phyloP scores from a whole-genome alignment of 2,113 vertebrate genomes.

The Struthidea cinerea region DNA sequence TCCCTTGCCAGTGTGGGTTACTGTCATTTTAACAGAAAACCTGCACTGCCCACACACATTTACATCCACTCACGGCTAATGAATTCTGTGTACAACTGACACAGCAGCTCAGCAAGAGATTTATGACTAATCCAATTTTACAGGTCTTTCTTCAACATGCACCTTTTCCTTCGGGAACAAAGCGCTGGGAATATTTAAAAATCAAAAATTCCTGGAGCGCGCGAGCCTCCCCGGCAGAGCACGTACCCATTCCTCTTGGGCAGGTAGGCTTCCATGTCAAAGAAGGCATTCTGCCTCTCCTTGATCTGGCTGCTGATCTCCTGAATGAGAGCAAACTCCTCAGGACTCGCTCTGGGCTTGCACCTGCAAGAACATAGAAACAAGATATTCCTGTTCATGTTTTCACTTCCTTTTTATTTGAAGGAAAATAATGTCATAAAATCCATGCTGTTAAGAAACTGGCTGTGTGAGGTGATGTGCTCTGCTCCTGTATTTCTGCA shows the following conservation, averaged over 20 bases:
- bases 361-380: slow-evolving; percentile 69
- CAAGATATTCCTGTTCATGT: neutral
- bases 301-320: slow-evolving; percentile 86
- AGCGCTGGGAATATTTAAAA: accelerated
- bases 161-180: neutral
- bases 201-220: neutral
- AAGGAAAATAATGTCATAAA: neutral
- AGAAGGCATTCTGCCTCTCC: slow-evolving; percentile 90
- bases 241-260: slow-evolving; percentile 96
- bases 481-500: neutral
- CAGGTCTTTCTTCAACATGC: neutral
- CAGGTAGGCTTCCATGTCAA: slow-evolving; percentile 97
- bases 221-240: accelerated
- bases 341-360: slow-evolving; percentile 67
- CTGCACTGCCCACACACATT: neutral
- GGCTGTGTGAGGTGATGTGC: neutral
- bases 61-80: neutral
- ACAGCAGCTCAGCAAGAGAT: slow-evolving; percentile 30
- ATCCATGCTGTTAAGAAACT: neutral
- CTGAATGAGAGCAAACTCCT: slow-evolving; percentile 76
- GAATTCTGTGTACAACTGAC: neutral
- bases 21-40: neutral
- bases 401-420: neutral
- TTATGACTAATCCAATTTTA: slow-evolving; percentile 33
- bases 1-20: neutral